A percentile compares a stretch with the other conserved stretches of the same genome.
phyloP scores from a whole-genome alignment of 2,113 vertebrate genomes.

The Rhizomys pruinosus region DNA sequence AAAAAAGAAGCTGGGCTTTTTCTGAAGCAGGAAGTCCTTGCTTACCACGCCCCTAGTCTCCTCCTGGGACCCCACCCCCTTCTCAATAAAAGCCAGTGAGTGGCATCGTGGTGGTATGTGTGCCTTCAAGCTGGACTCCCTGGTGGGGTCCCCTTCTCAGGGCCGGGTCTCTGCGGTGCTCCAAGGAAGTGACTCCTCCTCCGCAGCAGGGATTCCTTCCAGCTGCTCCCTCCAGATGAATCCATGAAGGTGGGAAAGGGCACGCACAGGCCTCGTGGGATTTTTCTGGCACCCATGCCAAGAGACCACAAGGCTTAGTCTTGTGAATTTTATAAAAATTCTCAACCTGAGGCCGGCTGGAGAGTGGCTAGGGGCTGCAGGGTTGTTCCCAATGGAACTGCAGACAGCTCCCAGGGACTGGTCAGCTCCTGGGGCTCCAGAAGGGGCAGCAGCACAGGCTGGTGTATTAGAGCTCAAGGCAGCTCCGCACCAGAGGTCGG shows the following conservation, averaged over 20 bases:
- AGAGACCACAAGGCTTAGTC: background rate
- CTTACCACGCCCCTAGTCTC: background rate
- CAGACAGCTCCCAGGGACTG: background rate
- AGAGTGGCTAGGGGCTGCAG: slow-evolving; percentile 8
- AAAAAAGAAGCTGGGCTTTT: slow-evolving; percentile 93
- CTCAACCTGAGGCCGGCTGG: background rate
- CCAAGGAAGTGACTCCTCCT: background rate
- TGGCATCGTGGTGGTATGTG: background rate
- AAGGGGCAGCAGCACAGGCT: slow-evolving; percentile 34
- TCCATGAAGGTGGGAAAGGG: background rate
- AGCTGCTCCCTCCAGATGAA: background rate
- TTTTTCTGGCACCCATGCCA: background rate
- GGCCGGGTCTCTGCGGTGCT: background rate
- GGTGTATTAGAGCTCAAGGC: background rate
- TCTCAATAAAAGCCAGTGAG: slow-evolving; percentile 55
- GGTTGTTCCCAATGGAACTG: slow-evolving; percentile 38
- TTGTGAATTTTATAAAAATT: slow-evolving; percentile 67
- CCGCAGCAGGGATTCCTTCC: background rate
- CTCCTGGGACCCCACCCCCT: background rate
- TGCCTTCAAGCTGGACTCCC: background rate
- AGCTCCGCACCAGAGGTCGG: background rate
- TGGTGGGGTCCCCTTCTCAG: background rate
- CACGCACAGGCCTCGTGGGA: accelerated
- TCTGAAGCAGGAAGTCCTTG: slow-evolving; percentile 83
- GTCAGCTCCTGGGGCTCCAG: background rate